Evolutionary conservation across 30 jellyfish, hydroid and myxozoan species (phyloP).

Genomic region (Nemopilema nomurai): DNA sequence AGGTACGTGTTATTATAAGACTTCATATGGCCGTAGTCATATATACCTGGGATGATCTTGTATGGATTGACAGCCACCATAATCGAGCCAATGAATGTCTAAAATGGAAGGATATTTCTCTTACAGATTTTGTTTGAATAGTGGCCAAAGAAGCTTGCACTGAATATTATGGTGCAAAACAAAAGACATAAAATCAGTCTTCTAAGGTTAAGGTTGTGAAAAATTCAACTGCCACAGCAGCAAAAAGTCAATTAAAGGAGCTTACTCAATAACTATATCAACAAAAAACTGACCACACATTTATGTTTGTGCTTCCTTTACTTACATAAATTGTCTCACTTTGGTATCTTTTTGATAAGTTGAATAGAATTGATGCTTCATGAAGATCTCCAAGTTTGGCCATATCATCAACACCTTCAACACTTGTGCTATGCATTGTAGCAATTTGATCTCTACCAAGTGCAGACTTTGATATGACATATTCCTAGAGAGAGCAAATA

Average conservation of each 20-base stretch:
- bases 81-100: conserved; percentile 98
- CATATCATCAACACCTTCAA: conserved; percentile 96
- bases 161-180: too few species aligned
- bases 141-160: too few species aligned
- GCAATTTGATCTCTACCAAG: conserved; percentile 70
- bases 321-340: conserved; percentile 80
- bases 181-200: too few species aligned
- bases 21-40: conserved; percentile 59
- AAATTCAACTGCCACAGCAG: too few species aligned
- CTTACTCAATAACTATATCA: too few species aligned
- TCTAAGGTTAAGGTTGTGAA: too few species aligned
- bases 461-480: conserved; percentile 38
- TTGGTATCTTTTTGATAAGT: conserved; percentile 75
- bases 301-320: too few species aligned
- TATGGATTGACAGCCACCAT: conserved; percentile 98
- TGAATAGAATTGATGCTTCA: conserved; percentile 94
- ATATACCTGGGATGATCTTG: conserved; percentile 72
- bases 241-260: too few species aligned
- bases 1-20: conserved; percentile 83
- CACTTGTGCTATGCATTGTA: conserved; percentile 96
- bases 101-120: not conserved
- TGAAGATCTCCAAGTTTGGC: conserved; percentile 97
- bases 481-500: conserved; percentile 41
- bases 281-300: too few species aligned
- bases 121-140: too few species aligned